phyloP scores from a whole-genome alignment of 2,888 invertebrate genomes.

The Cosmorhoe ocellata region DNA sequence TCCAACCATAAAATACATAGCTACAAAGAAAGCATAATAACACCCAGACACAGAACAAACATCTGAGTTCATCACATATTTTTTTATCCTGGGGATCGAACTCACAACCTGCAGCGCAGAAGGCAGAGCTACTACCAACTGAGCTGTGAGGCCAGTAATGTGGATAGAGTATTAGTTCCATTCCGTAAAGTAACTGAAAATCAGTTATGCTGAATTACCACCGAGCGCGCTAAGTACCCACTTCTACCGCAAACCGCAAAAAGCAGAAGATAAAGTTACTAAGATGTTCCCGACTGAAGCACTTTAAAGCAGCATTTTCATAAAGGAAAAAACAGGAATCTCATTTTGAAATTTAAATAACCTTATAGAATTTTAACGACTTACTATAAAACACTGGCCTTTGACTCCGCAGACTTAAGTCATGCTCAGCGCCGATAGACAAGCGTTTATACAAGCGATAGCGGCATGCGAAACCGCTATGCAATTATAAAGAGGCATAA shows the following conservation, averaged over 20 bases:
- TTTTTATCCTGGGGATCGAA: too few species aligned
- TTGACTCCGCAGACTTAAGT: slow-evolving; percentile 47
- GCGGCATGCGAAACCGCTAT: neutral
- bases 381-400: slow-evolving; percentile 48
- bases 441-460: neutral
- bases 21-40: too few species aligned
- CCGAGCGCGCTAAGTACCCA: slow-evolving; percentile 16
- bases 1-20: too few species aligned
- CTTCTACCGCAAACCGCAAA: slow-evolving; percentile 30
- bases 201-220: slow-evolving; percentile 24
- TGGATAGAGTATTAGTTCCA: slow-evolving; percentile 15
- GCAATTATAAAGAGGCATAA: too few species aligned
- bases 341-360: slow-evolving; percentile 51
- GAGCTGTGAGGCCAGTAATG: too few species aligned
- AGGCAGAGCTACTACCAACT: too few species aligned
- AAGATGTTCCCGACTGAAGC: slow-evolving; percentile 39
- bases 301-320: slow-evolving; percentile 41
- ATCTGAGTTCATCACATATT: too few species aligned
- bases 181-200: slow-evolving; percentile 20
- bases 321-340: slow-evolving; percentile 42
- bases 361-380: slow-evolving; percentile 57
- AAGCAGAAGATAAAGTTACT: slow-evolving; percentile 34
- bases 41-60: too few species aligned
- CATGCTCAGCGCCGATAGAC: slow-evolving; percentile 37
- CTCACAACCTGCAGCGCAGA: too few species aligned